Percentiles rank a stretch among this genome's conserved stretches.
phyloP scores from a whole-genome alignment of 1,140 invertebrate genomes.

The Capitella teleta region DNA sequence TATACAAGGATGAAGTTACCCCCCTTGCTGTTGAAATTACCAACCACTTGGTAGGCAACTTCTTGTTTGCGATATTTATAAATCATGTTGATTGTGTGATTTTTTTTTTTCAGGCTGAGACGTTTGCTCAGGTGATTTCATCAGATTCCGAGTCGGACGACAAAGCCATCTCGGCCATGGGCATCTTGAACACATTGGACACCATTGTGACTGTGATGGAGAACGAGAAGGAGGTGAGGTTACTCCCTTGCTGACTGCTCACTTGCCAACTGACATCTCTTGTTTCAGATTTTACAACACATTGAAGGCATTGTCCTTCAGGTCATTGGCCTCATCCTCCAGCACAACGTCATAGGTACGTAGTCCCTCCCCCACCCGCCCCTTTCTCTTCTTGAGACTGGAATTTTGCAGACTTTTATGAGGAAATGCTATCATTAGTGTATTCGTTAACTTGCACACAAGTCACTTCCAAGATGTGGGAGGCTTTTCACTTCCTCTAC shows the following conservation, averaged over 20 bases:
- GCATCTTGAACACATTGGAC: conserved; percentile 90
- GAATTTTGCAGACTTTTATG: conserved; percentile 64
- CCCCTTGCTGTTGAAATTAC: conserved; percentile 93
- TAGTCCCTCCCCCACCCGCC: too few relatives aligned
- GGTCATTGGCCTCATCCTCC: conserved; percentile 79
- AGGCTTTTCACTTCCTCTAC: conserved; percentile 80
- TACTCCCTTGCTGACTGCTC: neutral
- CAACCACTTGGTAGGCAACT: conserved; percentile 59
- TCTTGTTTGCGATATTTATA: conserved; percentile 11
- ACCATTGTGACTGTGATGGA: conserved; percentile 90
- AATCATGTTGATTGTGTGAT: conserved; percentile 1
- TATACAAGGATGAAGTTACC: conserved; percentile 78
- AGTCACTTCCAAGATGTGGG: conserved; percentile 92
- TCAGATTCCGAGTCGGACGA: conserved; percentile 72
- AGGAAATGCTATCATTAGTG: conserved; percentile 62
- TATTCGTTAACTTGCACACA: conserved; percentile 82
- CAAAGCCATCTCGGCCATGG: conserved; percentile 94
- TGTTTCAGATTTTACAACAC: conserved; percentile 63
- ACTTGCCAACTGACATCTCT: too few relatives aligned
- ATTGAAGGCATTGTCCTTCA: conserved; percentile 88
- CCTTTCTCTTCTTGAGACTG: too few relatives aligned
- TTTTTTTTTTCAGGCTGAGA: conserved; percentile 54
- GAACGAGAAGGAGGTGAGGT: conserved; percentile 53
- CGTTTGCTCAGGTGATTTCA: conserved; percentile 70
- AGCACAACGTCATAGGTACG: conserved; percentile 67